A percentile compares a stretch with the other conserved stretches of the same genome.
phyloP scores from a whole-genome alignment of 1,140 invertebrate species.

The Magallana angulata region DNA sequence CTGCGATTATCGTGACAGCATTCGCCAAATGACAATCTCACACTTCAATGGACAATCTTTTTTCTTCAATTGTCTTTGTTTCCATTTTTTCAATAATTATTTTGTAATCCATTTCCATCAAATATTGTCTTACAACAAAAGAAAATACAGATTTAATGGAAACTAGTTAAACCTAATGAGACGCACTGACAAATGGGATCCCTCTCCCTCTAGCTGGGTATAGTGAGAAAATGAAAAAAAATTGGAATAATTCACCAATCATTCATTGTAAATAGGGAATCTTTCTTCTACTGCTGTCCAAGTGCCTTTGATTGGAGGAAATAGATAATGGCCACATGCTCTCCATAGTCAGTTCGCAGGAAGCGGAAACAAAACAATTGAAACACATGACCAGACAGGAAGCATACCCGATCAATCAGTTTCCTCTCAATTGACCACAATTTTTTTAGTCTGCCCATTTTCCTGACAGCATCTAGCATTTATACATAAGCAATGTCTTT shows the following conservation, averaged over 20 bases:
- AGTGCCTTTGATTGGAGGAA: slow-evolving; percentile 2
- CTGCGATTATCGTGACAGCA: neutral
- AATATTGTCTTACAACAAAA: slow-evolving; percentile 7
- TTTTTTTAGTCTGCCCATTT: no score
- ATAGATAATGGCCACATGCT: neutral
- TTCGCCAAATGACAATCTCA: slow-evolving; percentile 2
- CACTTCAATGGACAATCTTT: neutral
- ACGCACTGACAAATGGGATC: slow-evolving; percentile 4
- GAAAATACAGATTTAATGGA: neutral
- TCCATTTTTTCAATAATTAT: neutral
- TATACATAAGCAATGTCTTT: no score
- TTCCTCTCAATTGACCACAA: no score
- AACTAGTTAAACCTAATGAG: slow-evolving; percentile 18
- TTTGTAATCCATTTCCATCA: slow-evolving; percentile 30
- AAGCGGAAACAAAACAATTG: neutral
- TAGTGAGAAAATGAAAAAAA: neutral
- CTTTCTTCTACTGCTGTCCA: neutral
- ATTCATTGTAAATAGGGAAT: neutral
- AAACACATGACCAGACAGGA: neutral
- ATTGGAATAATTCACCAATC: neutral
- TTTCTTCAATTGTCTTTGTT: slow-evolving; percentile 7
- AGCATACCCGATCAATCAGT: no score
- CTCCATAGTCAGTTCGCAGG: neutral
- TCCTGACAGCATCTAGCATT: no score
- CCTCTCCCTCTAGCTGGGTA: neutral